These are phyloP conservation scores for Cyrtorhinus lividipennis DNA, from an alignment of 1,140 invertebrate genomes.

Conservation along the genomic window DNA sequence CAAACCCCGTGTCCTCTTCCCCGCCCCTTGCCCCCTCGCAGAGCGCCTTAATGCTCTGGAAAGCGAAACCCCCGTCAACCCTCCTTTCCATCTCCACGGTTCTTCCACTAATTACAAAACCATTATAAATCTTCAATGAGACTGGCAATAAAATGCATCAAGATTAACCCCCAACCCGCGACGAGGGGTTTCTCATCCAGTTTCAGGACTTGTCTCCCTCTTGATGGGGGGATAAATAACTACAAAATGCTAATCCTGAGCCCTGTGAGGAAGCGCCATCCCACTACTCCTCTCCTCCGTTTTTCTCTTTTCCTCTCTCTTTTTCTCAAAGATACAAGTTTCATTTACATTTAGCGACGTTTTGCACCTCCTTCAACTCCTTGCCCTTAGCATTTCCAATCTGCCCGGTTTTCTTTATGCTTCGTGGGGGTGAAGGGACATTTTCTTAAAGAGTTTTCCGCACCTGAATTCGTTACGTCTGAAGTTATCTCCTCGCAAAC, in stretches of 20 bases:
- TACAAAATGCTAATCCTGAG: constrained; percentile 6
- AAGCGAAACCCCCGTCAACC: not conserved
- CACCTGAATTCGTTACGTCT: not conserved
- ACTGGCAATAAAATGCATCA: constrained; percentile 18
- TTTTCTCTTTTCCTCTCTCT: not conserved
- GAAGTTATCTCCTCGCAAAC: not conserved
- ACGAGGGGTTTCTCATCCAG: not conserved
- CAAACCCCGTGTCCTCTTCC: not conserved
- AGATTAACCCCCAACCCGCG: constrained; percentile 8
- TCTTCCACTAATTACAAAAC: constrained; percentile 17
- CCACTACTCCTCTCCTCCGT: not conserved
- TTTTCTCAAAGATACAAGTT: not conserved
- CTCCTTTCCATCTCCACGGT: not conserved
- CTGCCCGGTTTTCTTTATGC: not conserved
- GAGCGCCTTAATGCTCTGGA: constrained; percentile 11
- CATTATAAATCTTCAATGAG: constrained; percentile 19
- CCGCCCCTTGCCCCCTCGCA: not conserved
- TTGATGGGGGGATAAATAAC: constrained; percentile 9
- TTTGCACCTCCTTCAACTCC: not conserved
- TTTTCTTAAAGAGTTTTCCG: not conserved
- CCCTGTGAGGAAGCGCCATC: not conserved
- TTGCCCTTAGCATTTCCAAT: not conserved
- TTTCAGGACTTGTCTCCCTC: constrained; percentile 7
- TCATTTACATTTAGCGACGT: constrained; percentile 3
- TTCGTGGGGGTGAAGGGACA: not conserved